Evolutionary conservation across 1,140 invertebrate genomes (phyloP).

Genomic region (Hylaeus anthracinus): DNA sequence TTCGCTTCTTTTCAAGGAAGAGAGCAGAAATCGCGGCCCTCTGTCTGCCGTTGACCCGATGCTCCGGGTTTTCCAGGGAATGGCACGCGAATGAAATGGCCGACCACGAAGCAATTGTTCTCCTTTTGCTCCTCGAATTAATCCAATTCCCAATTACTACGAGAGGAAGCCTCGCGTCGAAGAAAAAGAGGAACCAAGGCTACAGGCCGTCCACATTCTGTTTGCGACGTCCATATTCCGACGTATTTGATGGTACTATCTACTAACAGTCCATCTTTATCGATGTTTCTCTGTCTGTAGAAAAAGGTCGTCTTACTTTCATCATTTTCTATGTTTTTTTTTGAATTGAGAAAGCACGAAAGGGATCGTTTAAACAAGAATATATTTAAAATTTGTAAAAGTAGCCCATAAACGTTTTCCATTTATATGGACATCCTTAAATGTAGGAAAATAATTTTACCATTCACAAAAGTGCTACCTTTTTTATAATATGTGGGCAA

Average conservation of each 20-base stretch:
- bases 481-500: too few species aligned
- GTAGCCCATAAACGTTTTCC: too few species aligned
- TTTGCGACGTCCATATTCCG: not conserved
- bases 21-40: not conserved
- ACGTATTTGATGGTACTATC: not conserved
- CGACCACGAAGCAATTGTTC: not conserved
- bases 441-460: too few species aligned
- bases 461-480: too few species aligned
- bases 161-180: not conserved
- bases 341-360: too few species aligned
- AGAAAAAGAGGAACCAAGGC: not conserved
- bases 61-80: constrained; percentile 21
- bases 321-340: too few species aligned
- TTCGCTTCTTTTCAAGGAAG: constrained; percentile 32
- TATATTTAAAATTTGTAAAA: too few species aligned
- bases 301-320: too few species aligned
- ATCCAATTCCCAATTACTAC: constrained; percentile 8
- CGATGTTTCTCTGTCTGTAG: too few species aligned
- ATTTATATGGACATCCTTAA: too few species aligned
- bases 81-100: constrained; percentile 6
- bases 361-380: too few species aligned
- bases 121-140: constrained; percentile 2
- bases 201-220: not conserved
- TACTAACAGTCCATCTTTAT: not conserved
- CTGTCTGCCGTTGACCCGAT: constrained; percentile 15